phyloP scores from a whole-genome alignment of 2,113 vertebrate species.

The Anguilla rostrata region DNA sequence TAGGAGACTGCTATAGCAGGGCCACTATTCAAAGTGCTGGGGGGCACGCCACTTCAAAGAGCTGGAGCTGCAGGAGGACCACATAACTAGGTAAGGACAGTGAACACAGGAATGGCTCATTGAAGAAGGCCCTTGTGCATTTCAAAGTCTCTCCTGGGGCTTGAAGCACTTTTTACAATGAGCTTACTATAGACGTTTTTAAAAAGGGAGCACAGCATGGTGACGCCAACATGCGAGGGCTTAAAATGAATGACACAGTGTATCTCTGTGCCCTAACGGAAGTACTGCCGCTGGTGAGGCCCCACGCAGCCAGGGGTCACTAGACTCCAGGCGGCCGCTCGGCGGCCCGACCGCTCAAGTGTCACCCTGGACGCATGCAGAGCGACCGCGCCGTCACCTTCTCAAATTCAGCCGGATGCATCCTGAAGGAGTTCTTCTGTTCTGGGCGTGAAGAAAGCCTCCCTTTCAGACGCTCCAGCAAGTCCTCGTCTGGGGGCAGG shows the following conservation, averaged over 20 bases:
- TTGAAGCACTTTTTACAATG: background rate
- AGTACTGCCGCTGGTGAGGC: background rate
- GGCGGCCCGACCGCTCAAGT: background rate
- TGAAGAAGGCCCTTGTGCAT: background rate
- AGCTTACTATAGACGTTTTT: background rate
- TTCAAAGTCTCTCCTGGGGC: background rate
- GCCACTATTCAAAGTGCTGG: background rate
- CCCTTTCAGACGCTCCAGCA: constrained; percentile 56
- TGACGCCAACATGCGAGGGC: background rate
- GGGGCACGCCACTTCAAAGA: constrained; percentile 19
- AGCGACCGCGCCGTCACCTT: constrained; percentile 71
- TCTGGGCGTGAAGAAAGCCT: constrained; percentile 48
- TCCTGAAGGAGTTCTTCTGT: constrained; percentile 45
- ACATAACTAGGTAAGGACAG: background rate
- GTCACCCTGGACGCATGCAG: constrained; percentile 27
- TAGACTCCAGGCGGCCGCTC: constrained; percentile 24
- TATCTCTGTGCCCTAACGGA: constrained; percentile 37
- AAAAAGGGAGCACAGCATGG: background rate
- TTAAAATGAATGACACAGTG: constrained; percentile 26
- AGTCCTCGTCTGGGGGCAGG: constrained; percentile 51
- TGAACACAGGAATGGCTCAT: background rate
- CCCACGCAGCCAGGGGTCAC: constrained; percentile 51
- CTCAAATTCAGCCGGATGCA: constrained; percentile 79
- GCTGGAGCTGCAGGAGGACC: background rate
- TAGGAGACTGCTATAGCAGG: background rate